These are phyloP conservation scores for Gallinago undulata DNA, from an alignment of 2,113 vertebrate species.

Conservation along the genomic window DNA sequence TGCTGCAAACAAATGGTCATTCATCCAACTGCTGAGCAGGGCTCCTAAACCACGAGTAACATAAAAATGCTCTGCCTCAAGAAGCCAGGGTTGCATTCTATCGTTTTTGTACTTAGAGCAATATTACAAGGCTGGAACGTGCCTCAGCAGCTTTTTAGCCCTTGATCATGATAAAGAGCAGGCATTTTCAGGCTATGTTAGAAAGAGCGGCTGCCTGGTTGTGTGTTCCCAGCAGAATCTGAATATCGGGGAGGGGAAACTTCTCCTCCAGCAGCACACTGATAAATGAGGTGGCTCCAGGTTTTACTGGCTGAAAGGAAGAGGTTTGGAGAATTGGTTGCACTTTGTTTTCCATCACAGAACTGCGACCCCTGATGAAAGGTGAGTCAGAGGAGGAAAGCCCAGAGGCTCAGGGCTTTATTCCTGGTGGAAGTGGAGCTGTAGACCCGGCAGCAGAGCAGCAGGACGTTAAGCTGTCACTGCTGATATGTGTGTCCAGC, in stretches of 20 bases:
- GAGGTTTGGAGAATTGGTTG: background rate
- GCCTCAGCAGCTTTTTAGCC: background rate
- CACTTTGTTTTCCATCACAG: background rate
- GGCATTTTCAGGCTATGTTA: background rate
- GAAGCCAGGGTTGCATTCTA: background rate
- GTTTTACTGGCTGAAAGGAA: background rate
- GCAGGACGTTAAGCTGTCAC: background rate
- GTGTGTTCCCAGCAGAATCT: background rate
- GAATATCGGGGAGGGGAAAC: background rate
- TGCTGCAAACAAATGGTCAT: slow-evolving; percentile 9
- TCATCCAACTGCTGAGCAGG: background rate
- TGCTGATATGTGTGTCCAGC: background rate
- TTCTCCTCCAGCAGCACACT: background rate
- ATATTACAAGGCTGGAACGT: background rate
- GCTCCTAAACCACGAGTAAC: slow-evolving; percentile 30
- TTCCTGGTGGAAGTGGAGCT: background rate
- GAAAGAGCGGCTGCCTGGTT: background rate
- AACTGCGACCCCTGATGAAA: background rate
- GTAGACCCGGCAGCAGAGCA: background rate
- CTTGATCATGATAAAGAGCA: background rate
- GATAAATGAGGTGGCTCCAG: background rate
- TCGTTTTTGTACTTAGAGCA: background rate
- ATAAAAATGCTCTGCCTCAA: background rate
- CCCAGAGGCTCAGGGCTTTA: background rate
- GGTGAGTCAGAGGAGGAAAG: background rate